Evolutionary conservation across 2,888 invertebrate genomes (phyloP), one percentile per base, ranked within the genome.

Genomic region (Calliphora vomitoria): DNA sequence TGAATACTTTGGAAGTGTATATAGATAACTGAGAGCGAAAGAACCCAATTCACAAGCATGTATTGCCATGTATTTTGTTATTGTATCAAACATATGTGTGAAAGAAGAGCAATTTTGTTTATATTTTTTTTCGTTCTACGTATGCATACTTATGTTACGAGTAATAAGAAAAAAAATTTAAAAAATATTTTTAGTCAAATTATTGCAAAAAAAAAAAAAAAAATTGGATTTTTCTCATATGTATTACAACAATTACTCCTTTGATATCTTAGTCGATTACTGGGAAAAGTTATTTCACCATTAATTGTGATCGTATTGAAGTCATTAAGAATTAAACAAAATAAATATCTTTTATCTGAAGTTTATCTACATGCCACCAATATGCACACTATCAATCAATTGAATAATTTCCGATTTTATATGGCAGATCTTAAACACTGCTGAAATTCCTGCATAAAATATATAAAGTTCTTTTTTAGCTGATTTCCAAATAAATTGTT

Each of bases 331-430:
- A 44, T 44, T n/a, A 58, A 35, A 6, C 1, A 25, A 53, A n/a
- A 64, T 76, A 64, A 53, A 68, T 53, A 38, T 62, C 58, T 69
- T 13, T 0, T 38, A 60, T 71, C 11, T 47, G 18, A 18, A 41
- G 25, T 18, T 71, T 25, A 62, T 71, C 41, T 62, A 10, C 41
- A 53, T 41, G 69, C 76, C 69, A 69, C 60, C 60, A 60, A 35
- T 18, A 25, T 50, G 15, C 75, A 47, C 68, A 75, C 68, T 82
- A 69, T 76, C 69, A 83, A 76, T 69, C 75, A 76, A 76, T 69
- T 53, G n/a, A 82, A 62, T 60, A 62, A 44, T 41, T 69, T 76
- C 4, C 31, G 55, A 82, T 72, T 62, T 71, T 25, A 35, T 20
- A 15, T 68, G 53, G 50, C 10, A 35, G 58, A 47, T 58, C 66